Percentiles rank a stretch among this genome's conserved stretches.
phyloP scores from a whole-genome alignment of 53 echinoderm and acorn worm genomes.

The Patiria pectinifera region DNA sequence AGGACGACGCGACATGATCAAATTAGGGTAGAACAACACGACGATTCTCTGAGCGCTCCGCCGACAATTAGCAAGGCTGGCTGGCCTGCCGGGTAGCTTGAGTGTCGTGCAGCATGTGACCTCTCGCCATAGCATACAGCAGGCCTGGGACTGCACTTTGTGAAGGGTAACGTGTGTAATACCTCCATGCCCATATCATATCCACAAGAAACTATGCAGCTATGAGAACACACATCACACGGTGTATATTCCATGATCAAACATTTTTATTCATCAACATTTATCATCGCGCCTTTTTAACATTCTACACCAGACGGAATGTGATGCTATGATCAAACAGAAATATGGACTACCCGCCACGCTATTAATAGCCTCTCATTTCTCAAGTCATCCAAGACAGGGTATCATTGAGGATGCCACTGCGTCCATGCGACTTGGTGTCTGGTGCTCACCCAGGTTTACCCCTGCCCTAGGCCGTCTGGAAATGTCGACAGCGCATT shows the following conservation, averaged over 20 bases:
- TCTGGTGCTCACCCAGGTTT: not conserved
- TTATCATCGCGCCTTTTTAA: not conserved
- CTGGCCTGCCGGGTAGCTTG: constrained; percentile 47
- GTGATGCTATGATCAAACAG: not conserved
- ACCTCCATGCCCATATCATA: not conserved
- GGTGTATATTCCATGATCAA: not conserved
- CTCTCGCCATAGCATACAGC: constrained; percentile 12
- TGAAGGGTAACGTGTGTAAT: constrained; percentile 36
- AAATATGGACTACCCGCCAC: constrained; percentile 12
- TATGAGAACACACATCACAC: not conserved
- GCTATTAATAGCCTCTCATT: constrained; percentile 24
- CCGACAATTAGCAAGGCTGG: constrained; percentile 58
- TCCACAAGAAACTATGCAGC: not conserved
- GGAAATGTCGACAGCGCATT: constrained; percentile 30
- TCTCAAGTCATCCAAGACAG: not conserved
- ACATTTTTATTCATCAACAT: not conserved
- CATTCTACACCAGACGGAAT: not conserved
- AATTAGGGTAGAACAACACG: constrained; percentile 67
- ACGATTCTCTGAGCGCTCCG: constrained; percentile 53
- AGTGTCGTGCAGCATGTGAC: constrained; percentile 48
- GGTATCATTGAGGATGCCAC: constrained; percentile 2
- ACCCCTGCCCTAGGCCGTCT: constrained; percentile 26
- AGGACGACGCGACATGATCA: constrained; percentile 56
- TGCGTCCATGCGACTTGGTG: not conserved
- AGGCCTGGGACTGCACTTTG: constrained; percentile 39